phyloP scores from a whole-genome alignment of 2,113 vertebrate genomes.

The Ariopsis seemanni region DNA sequence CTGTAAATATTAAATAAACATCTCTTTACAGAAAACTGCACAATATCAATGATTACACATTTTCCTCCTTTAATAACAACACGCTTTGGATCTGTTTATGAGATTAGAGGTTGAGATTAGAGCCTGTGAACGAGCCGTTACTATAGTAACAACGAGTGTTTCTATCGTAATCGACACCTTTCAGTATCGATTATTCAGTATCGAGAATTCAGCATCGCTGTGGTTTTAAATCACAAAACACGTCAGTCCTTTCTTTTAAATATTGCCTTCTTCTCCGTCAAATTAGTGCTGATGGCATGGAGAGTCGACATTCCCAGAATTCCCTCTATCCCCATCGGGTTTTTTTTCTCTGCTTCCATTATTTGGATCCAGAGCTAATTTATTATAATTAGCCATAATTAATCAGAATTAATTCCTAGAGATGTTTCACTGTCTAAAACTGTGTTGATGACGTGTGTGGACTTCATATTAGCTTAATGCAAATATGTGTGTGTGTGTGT shows the following conservation, averaged over 20 bases:
- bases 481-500: neutral
- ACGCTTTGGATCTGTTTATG: neutral
- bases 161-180: neutral
- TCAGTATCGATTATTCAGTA: neutral
- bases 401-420: neutral
- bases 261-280: neutral
- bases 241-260: neutral
- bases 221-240: neutral
- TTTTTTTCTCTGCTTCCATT: slow-evolving; percentile 46
- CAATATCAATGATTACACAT: neutral
- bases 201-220: neutral
- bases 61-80: neutral
- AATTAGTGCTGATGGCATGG: slow-evolving; percentile 51
- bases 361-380: slow-evolving; percentile 72
- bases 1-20: neutral
- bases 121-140: neutral
- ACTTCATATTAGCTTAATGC: neutral
- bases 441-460: neutral
- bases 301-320: slow-evolving; percentile 59
- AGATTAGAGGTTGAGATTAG: no score
- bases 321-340: slow-evolving; percentile 32
- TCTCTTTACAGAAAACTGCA: neutral
- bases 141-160: neutral
- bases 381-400: slow-evolving; percentile 65
- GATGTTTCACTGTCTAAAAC: neutral